Conservation (phyloP, 2,113 vertebrate species). For the Pardalotus punctatus region DNA sequence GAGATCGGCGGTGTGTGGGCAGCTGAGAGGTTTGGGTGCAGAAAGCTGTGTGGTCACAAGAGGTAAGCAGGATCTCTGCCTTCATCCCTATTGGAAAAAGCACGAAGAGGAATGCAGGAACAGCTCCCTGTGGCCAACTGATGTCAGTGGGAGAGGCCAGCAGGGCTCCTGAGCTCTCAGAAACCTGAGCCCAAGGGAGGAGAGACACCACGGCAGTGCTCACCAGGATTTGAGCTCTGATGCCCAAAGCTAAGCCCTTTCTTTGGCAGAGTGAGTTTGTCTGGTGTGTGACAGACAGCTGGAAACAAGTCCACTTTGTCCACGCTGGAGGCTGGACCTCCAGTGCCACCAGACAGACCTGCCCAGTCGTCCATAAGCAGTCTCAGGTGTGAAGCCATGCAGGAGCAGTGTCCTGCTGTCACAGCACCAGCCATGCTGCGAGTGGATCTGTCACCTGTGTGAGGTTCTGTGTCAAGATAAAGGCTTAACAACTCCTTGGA, state of each 20-base stretch:
- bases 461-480: background rate
- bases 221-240: background rate
- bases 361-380: background rate
- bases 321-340: rapidly evolving
- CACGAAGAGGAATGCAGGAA: background rate
- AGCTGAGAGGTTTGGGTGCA: background rate
- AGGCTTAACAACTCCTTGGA: background rate
- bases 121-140: background rate
- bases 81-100: background rate
- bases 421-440: background rate
- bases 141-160: background rate
- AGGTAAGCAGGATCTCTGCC: background rate
- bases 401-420: background rate
- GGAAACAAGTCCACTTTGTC: background rate
- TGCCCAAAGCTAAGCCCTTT: background rate
- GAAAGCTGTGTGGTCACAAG: background rate
- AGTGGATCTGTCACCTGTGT: background rate
- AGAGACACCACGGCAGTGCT: background rate
- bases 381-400: background rate
- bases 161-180: background rate
- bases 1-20: background rate
- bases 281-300: background rate
- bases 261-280: background rate
- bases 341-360: background rate
- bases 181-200: background rate